Conservation (phyloP, 1,140 invertebrate species). For the Formica exsecta region DNA sequence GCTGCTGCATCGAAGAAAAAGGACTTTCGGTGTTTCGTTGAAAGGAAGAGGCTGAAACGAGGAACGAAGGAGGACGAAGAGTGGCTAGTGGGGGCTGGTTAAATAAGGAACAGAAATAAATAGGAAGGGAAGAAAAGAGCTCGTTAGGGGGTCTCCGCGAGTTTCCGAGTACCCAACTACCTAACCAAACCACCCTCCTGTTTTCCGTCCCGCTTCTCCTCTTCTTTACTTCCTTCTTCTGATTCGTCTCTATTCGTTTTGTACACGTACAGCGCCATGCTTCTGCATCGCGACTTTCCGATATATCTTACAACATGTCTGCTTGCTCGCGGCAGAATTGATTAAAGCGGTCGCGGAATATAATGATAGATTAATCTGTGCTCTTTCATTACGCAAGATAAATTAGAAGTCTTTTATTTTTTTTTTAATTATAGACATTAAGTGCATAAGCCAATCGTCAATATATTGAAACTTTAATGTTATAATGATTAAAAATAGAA, state of each 20-base stretch:
- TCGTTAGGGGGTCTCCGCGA: constrained; percentile 85
- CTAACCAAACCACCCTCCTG: constrained; percentile 77
- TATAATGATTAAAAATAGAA: constrained; percentile 6
- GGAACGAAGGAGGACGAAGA: constrained; percentile 66
- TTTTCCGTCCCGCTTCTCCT: constrained; percentile 67
- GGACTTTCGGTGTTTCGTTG: constrained; percentile 76
- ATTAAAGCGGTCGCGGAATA: not conserved
- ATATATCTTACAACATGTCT: constrained; percentile 80
- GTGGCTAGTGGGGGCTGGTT: constrained; percentile 80
- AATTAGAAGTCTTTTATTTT: not conserved
- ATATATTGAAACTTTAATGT: not conserved
- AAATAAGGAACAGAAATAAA: constrained; percentile 86
- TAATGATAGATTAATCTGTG: not conserved
- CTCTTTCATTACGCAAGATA: not conserved
- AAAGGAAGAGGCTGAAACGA: constrained; percentile 58
- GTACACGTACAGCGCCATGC: constrained; percentile 7
- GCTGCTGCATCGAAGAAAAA: constrained; percentile 78
- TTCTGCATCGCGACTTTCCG: constrained; percentile 72
- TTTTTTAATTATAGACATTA: not conserved
- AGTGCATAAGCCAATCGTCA: not conserved
- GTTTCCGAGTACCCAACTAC: constrained; percentile 84
- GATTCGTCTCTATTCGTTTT: constrained; percentile 50
- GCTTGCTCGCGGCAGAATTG: constrained; percentile 57
- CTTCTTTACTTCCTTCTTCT: constrained; percentile 33
- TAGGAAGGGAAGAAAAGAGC: constrained; percentile 86